Evolutionary conservation across 2,888 invertebrate genomes (phyloP).

Genomic region (Cactoblastis cactorum): DNA sequence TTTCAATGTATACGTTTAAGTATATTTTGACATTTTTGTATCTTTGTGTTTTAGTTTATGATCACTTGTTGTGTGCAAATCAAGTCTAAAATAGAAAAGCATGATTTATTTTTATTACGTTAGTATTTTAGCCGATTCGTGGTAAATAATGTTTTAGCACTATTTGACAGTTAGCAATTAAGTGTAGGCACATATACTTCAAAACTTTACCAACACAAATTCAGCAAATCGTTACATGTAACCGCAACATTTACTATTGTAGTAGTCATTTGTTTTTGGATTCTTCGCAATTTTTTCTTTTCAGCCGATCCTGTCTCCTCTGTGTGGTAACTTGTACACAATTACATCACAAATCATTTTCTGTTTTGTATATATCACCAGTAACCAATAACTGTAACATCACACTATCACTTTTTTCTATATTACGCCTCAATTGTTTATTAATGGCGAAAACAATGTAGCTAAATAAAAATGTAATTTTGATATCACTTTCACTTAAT

Average conservation of each 20-base stretch:
- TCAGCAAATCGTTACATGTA: slow-evolving; percentile 2
- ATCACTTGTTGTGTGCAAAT: background rate
- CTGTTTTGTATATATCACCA: background rate
- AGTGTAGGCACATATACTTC: too few relatives aligned
- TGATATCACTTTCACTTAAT: too few relatives aligned
- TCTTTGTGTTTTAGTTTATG: background rate
- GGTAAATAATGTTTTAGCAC: background rate
- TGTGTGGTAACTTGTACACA: slow-evolving; percentile 8
- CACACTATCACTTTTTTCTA: background rate
- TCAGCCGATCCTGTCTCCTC: slow-evolving; percentile 9
- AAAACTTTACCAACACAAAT: background rate
- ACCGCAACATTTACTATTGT: background rate
- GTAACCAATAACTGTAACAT: background rate
- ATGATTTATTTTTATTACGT: background rate
- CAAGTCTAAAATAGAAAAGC: background rate
- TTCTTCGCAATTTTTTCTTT: background rate
- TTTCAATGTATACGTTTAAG: too few relatives aligned
- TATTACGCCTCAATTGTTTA: background rate
- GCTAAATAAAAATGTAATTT: too few relatives aligned
- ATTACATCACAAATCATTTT: slow-evolving; percentile 1
- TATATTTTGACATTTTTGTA: background rate
- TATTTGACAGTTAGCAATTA: background rate
- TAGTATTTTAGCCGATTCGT: background rate
- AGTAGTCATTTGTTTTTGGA: background rate
- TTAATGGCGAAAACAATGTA: too few relatives aligned